Base-by-base conservation (phyloP, 1,140 invertebrate genomes). In the Cydia splendana region DNA sequence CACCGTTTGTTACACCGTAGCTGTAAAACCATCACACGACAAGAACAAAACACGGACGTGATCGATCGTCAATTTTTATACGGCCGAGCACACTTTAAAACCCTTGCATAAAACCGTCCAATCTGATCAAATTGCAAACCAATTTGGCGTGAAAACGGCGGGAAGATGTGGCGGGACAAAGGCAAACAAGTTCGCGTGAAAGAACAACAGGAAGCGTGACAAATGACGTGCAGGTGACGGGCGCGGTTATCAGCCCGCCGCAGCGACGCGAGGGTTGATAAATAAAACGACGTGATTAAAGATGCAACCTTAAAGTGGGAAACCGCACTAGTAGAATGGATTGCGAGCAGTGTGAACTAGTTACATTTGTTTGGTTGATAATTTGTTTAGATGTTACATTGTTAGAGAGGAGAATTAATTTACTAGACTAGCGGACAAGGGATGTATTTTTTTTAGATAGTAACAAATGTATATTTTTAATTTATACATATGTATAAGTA, bases 221-320 rank as follows among this genome's bases (percentile, higher is more conserved):
- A 85, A 85, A 85, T 84, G 81, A 85, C 79, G 79, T 81, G 77
- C 82, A 85, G 84, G 82, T 84, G 84, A 81, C 81, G 81, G 80
- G 76, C 34, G 48, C 76, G 79, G 82, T 82, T 82, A 84, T 78
- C 82, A 76, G 80, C 77, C 51, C 42, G 65, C 62, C 78, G 77
- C 82, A 84, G 80, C 77, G 48, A 53, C 77, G 69, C 75, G 73
- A 75, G 74, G 75, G 53, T 71, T 71, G 67, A 71, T 71, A 71
- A 71, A 71, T 71, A 71, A 71, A 71, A 71, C 67, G 30, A 18
- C 67, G 15, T 71, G 67, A 71, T 71, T 71, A 71, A 71, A 71
- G 67, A 71, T 42, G 67, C 30, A 38, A 71, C 30, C 45, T 71
- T 45, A 71, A 71, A 71, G 30, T 18, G 30, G 57, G 57, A 62